Conservation (phyloP, 2,113 vertebrate species). For the Sphyrna mokarran region DNA sequence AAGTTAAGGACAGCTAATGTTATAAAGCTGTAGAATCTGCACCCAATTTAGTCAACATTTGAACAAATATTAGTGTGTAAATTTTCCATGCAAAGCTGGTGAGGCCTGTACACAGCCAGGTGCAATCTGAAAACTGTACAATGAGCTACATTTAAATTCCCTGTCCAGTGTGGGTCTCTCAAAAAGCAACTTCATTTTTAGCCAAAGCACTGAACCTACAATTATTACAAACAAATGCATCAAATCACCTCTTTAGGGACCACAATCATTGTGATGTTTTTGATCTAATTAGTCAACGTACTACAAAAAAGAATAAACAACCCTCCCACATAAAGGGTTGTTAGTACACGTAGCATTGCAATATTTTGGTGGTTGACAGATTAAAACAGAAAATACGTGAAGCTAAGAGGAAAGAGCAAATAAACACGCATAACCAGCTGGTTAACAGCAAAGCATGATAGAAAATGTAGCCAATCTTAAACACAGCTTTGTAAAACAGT, state of each 20-base stretch:
- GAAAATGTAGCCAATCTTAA: too few species aligned
- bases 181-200: neutral
- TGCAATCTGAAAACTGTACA: neutral
- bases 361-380: neutral
- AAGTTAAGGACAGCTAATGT: neutral
- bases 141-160: neutral
- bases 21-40: neutral
- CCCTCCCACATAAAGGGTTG: neutral
- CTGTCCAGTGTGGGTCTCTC: neutral
- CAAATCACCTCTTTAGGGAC: neutral
- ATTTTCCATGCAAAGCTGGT: neutral
- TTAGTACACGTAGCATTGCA: neutral
- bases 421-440: neutral
- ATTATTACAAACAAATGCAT: neutral
- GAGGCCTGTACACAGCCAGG: neutral
- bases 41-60: neutral
- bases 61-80: neutral
- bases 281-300: neutral
- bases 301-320: neutral
- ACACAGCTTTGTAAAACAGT: too few species aligned
- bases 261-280: neutral
- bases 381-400: neutral
- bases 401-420: neutral
- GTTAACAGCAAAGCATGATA: too few species aligned
- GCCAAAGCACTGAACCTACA: neutral